Evolutionary conservation across 2,797 vertebrate genomes (phyloP).

Genomic region (Siniperca undulata): DNA sequence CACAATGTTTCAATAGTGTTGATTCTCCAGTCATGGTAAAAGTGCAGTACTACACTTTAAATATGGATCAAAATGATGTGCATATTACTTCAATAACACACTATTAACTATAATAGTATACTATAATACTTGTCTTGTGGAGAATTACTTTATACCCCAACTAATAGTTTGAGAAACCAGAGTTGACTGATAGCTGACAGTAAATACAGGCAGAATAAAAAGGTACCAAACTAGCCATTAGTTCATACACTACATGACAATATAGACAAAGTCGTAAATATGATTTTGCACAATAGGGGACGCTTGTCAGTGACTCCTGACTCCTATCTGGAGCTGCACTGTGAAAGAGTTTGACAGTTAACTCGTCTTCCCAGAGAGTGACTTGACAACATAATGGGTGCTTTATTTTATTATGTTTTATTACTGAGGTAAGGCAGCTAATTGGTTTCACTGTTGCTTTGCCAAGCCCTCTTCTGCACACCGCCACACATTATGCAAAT

Average conservation of each 20-base stretch:
- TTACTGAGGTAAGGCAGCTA: slow-evolving; percentile 34
- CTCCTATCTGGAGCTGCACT: background rate
- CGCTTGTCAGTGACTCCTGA: slow-evolving; percentile 3
- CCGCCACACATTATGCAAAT: slow-evolving; percentile 14
- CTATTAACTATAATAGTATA: background rate
- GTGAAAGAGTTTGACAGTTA: slow-evolving; percentile 29
- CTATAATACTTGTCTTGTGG: background rate
- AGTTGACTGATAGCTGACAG: background rate
- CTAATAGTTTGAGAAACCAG: background rate
- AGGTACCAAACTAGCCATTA: background rate
- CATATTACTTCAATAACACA: background rate
- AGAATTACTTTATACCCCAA: background rate
- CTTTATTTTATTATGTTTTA: slow-evolving; percentile 46
- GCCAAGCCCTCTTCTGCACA: background rate
- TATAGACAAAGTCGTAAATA: background rate
- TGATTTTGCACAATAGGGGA: background rate
- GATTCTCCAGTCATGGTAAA: background rate
- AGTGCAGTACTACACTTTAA: background rate
- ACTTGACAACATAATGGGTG: slow-evolving; percentile 39
- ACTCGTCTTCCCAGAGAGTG: slow-evolving; percentile 29
- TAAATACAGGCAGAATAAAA: background rate
- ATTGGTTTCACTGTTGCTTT: slow-evolving; percentile 10
- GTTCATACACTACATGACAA: background rate
- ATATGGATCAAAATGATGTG: background rate
- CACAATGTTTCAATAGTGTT: background rate